Percentiles rank a stretch among this genome's conserved stretches.
phyloP scores from a whole-genome alignment of 2,888 invertebrate species.

The Sisyra terminalis region DNA sequence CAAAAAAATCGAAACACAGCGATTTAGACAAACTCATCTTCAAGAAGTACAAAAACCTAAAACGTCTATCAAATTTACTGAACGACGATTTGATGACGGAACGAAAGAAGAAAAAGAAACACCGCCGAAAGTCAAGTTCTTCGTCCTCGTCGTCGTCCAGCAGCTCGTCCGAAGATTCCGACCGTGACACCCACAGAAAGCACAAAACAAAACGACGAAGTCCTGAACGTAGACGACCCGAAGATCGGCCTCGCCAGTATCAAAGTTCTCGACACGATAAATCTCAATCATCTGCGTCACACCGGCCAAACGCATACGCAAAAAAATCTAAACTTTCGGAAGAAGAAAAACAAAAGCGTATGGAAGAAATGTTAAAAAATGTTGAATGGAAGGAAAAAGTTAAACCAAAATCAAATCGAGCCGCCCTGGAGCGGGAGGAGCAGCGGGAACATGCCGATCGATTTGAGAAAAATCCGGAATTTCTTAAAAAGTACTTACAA shows the following conservation, averaged over 20 bases:
- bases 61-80: slow-evolving; percentile 13
- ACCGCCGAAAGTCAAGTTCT: slow-evolving; percentile 1
- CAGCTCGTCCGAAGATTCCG: no score
- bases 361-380: slow-evolving; percentile 70
- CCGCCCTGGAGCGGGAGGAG: slow-evolving; percentile 28
- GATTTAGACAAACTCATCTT: slow-evolving; percentile 52
- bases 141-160: no score
- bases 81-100: slow-evolving; percentile 9
- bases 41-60: slow-evolving; percentile 33
- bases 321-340: slow-evolving; percentile 30
- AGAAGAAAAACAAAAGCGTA: slow-evolving; percentile 49
- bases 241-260: slow-evolving; percentile 5
- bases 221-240: slow-evolving; percentile 5
- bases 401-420: slow-evolving; percentile 26
- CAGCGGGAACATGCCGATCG: slow-evolving; percentile 27
- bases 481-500: slow-evolving; percentile 43
- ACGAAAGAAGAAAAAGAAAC: slow-evolving; percentile 6
- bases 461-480: slow-evolving; percentile 21
- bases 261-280: not conserved
- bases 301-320: slow-evolving; percentile 10
- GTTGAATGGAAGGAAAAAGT: slow-evolving; percentile 53
- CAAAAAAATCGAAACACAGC: slow-evolving; percentile 21
- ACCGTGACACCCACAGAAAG: no score
- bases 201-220: not conserved
- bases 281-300: slow-evolving; percentile 14